Conservation (phyloP, 1,140 invertebrate species). For the Pygmarrhopalites habei region DNA sequence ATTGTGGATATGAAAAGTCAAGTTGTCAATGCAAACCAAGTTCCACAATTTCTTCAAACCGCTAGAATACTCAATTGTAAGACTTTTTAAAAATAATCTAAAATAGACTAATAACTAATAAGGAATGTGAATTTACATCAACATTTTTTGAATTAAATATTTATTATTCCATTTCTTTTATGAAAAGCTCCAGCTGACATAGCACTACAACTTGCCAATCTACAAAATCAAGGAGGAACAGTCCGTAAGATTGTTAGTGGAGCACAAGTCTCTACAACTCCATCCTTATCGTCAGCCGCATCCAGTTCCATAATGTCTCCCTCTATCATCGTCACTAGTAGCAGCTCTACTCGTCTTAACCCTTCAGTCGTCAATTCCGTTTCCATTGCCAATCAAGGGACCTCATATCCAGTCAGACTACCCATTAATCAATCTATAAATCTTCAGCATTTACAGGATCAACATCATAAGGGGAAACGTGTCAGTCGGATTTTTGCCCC, state of each 20-base stretch:
- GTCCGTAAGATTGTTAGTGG: not conserved
- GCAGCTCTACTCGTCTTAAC: not conserved
- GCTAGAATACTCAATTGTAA: constrained; percentile 30
- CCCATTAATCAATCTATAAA: no score
- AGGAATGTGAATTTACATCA: no score
- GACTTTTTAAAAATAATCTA: no score
- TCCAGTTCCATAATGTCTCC: not conserved
- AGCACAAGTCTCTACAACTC: constrained; percentile 2
- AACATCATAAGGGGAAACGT: no score
- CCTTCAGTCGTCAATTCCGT: no score
- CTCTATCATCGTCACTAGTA: not conserved
- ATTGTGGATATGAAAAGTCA: constrained; percentile 32
- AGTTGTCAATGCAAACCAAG: constrained; percentile 21
- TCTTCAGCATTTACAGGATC: no score
- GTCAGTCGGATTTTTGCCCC: no score
- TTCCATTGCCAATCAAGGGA: no score
- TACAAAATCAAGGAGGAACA: constrained; percentile 1
- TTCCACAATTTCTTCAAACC: constrained; percentile 29
- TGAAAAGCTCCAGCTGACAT: constrained; percentile 12
- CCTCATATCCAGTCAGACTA: no score
- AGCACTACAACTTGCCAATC: constrained; percentile 4
- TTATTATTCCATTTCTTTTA: not conserved
- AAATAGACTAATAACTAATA: no score
- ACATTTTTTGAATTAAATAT: not conserved
- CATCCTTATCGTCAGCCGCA: not conserved